Conservation (phyloP, 1,140 invertebrate species). For the Drosophila sucinea region DNA sequence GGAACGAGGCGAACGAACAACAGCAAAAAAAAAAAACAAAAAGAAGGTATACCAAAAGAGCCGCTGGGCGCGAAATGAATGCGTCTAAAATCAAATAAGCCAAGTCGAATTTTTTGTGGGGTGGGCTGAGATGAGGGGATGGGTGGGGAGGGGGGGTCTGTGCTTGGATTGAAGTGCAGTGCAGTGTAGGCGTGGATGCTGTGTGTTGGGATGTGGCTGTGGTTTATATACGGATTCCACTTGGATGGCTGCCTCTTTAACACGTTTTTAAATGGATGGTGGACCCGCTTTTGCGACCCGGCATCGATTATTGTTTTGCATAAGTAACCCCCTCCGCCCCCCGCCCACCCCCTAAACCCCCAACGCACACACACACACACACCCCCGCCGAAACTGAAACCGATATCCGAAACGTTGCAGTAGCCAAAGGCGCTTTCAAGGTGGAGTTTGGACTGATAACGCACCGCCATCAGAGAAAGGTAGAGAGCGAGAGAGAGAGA, state of each 20-base stretch:
- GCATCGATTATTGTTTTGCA: conserved; percentile 80
- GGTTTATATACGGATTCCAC: background rate
- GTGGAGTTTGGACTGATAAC: conserved; percentile 67
- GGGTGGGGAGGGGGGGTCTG: conserved; percentile 5
- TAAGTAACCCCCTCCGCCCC: conserved; percentile 27
- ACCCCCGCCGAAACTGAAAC: conserved; percentile 14
- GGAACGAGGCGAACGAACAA: conserved; percentile 6
- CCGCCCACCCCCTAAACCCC: background rate
- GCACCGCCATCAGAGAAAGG: conserved; percentile 40
- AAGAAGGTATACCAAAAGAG: conserved; percentile 27
- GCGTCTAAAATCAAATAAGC: conserved; percentile 80
- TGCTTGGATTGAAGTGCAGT: conserved; percentile 5
- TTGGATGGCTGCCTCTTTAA: conserved; percentile 63
- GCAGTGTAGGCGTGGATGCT: conserved; percentile 66
- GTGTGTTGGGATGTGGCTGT: background rate
- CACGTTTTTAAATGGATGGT: conserved; percentile 77
- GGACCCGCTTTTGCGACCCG: conserved; percentile 28
- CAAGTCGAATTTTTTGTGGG: conserved; percentile 9
- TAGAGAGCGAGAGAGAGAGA: background rate
- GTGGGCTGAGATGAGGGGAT: background rate
- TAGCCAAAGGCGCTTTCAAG: conserved; percentile 72
- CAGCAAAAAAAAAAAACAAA: background rate
- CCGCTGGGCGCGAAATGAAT: conserved; percentile 67
- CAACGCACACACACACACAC: conserved; percentile 7
- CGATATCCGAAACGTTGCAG: conserved; percentile 40